phyloP scores from a whole-genome alignment of 2,113 vertebrate species.

The Trinectes maculatus region DNA sequence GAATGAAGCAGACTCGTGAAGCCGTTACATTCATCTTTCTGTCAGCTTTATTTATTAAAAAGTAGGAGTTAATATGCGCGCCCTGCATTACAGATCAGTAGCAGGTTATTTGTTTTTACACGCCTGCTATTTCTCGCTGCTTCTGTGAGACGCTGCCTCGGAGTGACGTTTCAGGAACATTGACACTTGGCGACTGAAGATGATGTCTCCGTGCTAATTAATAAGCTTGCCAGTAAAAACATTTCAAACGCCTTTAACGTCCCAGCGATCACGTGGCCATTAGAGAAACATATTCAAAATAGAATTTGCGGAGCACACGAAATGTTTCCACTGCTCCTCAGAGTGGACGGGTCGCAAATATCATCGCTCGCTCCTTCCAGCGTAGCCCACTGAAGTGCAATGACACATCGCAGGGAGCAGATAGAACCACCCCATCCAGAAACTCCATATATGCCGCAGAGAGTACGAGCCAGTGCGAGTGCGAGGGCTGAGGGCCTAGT shows the following conservation, averaged over 20 bases:
- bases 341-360: not conserved
- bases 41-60: conserved; percentile 28
- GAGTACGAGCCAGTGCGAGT: conserved; percentile 33
- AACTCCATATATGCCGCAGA: conserved; percentile 67
- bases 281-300: not conserved
- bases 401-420: conserved; percentile 52
- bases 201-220: conserved; percentile 16
- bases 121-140: conserved; percentile 27
- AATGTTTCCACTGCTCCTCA: not conserved
- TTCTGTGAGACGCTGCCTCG: conserved; percentile 17
- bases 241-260: not conserved
- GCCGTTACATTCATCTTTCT: not conserved
- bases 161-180: conserved; percentile 31
- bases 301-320: not conserved
- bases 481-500: conserved; percentile 59
- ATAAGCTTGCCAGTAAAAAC: not conserved
- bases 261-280: not conserved
- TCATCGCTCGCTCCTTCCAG: conserved; percentile 18
- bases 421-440: conserved; percentile 50
- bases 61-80: conserved; percentile 29
- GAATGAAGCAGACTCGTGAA: conserved; percentile 16
- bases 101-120: conserved; percentile 45
- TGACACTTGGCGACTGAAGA: conserved; percentile 8
- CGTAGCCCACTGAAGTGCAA: conserved; percentile 31
- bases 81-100: conserved; percentile 20